Evolutionary conservation across 2,113 vertebrate genomes (phyloP).

Genomic region (Lepus timidus): DNA sequence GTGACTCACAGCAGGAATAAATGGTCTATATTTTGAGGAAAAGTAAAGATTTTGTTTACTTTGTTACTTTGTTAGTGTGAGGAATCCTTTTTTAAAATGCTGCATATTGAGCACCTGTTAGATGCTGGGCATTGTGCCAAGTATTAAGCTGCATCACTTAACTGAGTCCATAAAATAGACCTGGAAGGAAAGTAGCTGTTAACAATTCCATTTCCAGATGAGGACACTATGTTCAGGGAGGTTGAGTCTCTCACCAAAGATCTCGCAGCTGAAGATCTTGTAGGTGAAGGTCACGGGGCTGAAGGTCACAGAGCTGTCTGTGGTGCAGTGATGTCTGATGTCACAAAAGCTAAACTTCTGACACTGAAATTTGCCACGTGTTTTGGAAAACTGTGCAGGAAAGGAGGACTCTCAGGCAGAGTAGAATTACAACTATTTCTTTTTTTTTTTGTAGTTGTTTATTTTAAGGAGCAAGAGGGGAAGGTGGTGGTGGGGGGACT

Average conservation of each 20-base stretch:
- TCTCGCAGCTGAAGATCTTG: neutral
- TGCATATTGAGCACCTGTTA: neutral
- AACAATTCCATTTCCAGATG: neutral
- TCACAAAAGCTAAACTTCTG: neutral
- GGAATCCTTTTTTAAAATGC: neutral
- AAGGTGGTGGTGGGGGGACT: too few species aligned
- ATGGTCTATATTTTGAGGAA: neutral
- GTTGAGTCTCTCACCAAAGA: neutral
- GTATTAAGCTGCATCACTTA: neutral
- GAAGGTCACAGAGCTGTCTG: neutral
- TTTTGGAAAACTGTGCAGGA: neutral
- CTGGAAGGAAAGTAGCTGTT: neutral
- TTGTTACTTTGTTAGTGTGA: neutral
- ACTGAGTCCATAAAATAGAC: neutral
- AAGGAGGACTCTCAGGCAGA: neutral
- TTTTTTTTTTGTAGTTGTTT: too few species aligned
- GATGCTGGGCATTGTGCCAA: neutral
- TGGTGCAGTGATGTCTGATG: neutral
- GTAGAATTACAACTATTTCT: neutral
- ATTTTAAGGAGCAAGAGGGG: too few species aligned
- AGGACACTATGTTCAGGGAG: neutral
- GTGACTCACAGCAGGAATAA: neutral
- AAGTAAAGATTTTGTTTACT: neutral
- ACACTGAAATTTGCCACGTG: neutral
- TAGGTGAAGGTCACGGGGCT: neutral